These are phyloP conservation scores for Phenganax stokvisi DNA, from an alignment of 92 coral and sea anemone species.

Conservation along the genomic window DNA sequence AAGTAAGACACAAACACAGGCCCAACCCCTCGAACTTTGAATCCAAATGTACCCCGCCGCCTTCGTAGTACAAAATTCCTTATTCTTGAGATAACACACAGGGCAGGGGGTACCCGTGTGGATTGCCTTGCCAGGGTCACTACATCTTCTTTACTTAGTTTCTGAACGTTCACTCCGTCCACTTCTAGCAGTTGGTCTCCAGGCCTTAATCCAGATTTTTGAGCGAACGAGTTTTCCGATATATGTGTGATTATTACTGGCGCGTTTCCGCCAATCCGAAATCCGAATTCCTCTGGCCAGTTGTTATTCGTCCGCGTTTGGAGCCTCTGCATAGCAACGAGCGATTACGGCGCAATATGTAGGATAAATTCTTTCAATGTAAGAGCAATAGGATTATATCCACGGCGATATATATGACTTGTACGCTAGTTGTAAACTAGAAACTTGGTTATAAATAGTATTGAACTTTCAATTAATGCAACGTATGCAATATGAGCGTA, in stretches of 20 bases:
- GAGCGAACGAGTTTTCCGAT: conserved; percentile 84
- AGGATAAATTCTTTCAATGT: too few relatives aligned
- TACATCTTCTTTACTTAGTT: conserved; percentile 74
- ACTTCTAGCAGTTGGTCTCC: conserved; percentile 96
- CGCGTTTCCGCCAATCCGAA: conserved; percentile 78
- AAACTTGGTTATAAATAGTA: too few relatives aligned
- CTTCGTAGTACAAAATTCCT: conserved; percentile 87
- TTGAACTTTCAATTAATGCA: too few relatives aligned
- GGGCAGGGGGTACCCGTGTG: conserved; percentile 91
- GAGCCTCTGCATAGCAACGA: conserved; percentile 36
- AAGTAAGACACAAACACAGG: conserved; percentile 83
- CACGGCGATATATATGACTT: too few relatives aligned
- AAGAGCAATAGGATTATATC: too few relatives aligned
- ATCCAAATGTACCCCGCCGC: conserved; percentile 79
- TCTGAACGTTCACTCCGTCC: conserved; percentile 91
- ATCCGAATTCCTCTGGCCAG: conserved; percentile 96
- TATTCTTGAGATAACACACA: conserved; percentile 95
- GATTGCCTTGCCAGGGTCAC: conserved; percentile 72
- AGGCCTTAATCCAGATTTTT: conserved; percentile 88
- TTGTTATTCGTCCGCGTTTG: conserved; percentile 62
- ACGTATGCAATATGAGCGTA: too few relatives aligned
- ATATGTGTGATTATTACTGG: conserved; percentile 96
- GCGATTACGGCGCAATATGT: neutral
- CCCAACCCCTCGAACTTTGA: conserved; percentile 86
- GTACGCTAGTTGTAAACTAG: too few relatives aligned